Evolutionary conservation across 1,140 invertebrate species (phyloP), one percentile per base, ranked within the genome.

Genomic region (Lepidurus couesii): DNA sequence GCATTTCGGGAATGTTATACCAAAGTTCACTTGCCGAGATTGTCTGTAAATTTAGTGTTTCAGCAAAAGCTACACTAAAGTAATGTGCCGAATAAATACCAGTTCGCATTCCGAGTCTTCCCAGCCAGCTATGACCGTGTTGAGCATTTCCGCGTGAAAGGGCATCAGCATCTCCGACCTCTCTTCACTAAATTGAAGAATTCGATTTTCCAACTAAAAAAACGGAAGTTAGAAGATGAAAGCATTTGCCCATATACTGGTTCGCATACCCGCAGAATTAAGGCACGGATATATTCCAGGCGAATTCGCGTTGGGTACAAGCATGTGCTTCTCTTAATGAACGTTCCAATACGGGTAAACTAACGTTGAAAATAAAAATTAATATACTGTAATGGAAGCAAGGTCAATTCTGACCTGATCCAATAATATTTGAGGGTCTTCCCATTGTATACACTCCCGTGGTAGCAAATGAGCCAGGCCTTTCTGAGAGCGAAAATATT

Each of bases 241-340:
- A 65, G 53, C 7, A 65, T 7, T 13, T 65, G 0, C 16, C 16
- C 47, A 7, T n/a, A 65, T 47, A 47, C 6, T 65, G 7, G 21
- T n/a, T 65, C 53, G 6, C 5, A n/a, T 65, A 65, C 53, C 53
- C 53, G 8, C 53, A 65, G n/a, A 9, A 16, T 21, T 65, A 65
- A 21, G 21, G 53, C 13, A 7, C 53, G 53, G 0, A 65, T 65
- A n/a, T 11, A 13, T 7, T 16, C 21, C 13, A 65, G 53, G 13
- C 53, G 53, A 65, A 65, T 65, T 21, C 53, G 53, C n/a, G 53
- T 65, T 65, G 53, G 53, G n/a, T 65, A 65, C 9, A 65, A 8
- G 13, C 53, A 65, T 13, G 53, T 65, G 3, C 53, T n/a, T 16
- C 53, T 65, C 8, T 65, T 65, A 4, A 65, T 65, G 53, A 65